Conservation (phyloP, 2,888 invertebrate species). For the Argyra leucocephala region DNA sequence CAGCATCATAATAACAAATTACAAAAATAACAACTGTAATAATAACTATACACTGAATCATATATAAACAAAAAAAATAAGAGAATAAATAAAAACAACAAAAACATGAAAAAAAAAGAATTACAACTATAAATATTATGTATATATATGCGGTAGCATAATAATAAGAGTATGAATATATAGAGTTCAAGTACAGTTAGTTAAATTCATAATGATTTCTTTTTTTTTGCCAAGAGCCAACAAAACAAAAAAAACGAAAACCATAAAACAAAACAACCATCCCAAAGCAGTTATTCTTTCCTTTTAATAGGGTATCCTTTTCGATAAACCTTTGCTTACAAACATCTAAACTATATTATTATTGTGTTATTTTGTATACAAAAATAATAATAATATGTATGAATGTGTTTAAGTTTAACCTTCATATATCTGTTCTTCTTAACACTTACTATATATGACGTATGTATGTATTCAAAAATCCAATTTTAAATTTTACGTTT, state of each 20-base stretch:
- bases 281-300: neutral
- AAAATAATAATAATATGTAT: too few relatives aligned
- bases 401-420: too few relatives aligned
- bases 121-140: neutral
- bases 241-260: neutral
- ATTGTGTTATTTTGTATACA: too few relatives aligned
- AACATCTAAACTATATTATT: too few relatives aligned
- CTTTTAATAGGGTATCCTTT: neutral
- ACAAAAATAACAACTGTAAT: neutral
- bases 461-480: too few relatives aligned
- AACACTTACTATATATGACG: too few relatives aligned
- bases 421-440: too few relatives aligned
- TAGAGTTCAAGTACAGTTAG: conserved; percentile 6
- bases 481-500: too few relatives aligned
- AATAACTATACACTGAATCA: neutral
- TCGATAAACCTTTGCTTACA: neutral
- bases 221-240: neutral
- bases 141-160: neutral
- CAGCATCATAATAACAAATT: neutral
- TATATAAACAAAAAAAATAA: neutral
- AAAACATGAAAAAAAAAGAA: neutral
- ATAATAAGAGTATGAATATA: neutral
- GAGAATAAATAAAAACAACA: neutral
- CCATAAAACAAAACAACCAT: neutral
- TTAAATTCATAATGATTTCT: neutral